A percentile compares a stretch with the other conserved stretches of the same genome.
These are phyloP conservation scores for Palythoa grandiflora DNA, from an alignment of 92 coral and sea anemone genomes.

Conservation along the genomic window DNA sequence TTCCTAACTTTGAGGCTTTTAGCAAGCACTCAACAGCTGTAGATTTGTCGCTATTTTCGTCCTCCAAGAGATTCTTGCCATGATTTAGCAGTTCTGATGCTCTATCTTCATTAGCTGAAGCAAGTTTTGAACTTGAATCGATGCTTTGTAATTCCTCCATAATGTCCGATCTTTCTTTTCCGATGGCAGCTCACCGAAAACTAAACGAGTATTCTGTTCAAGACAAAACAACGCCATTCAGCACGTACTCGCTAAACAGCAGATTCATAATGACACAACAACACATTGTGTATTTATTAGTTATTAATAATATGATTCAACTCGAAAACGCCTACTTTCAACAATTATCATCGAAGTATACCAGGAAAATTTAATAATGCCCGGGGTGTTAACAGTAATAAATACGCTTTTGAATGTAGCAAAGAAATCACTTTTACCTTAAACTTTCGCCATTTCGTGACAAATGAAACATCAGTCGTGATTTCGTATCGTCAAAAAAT, in stretches of 20 bases:
- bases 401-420: neutral
- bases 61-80: constrained; percentile 1
- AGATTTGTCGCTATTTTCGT: constrained; percentile 43
- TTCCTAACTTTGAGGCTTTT: constrained; percentile 70
- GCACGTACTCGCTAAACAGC: constrained; percentile 26
- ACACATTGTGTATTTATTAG: neutral
- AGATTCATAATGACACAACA: neutral
- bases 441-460: neutral
- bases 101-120: constrained; percentile 4
- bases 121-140: neutral
- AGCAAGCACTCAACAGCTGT: constrained; percentile 65
- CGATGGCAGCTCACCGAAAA: neutral
- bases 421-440: neutral
- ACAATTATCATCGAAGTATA: neutral
- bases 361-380: neutral
- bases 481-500: neutral
- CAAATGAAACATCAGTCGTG: neutral
- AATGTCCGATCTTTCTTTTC: neutral
- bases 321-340: neutral
- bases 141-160: constrained; percentile 34
- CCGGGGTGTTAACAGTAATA: neutral
- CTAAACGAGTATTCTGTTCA: neutral
- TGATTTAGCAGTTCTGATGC: neutral
- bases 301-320: neutral
- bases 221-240: constrained; percentile 14